phyloP scores from a whole-genome alignment of 2,113 vertebrate species.

The Zosterops hypoxanthus region DNA sequence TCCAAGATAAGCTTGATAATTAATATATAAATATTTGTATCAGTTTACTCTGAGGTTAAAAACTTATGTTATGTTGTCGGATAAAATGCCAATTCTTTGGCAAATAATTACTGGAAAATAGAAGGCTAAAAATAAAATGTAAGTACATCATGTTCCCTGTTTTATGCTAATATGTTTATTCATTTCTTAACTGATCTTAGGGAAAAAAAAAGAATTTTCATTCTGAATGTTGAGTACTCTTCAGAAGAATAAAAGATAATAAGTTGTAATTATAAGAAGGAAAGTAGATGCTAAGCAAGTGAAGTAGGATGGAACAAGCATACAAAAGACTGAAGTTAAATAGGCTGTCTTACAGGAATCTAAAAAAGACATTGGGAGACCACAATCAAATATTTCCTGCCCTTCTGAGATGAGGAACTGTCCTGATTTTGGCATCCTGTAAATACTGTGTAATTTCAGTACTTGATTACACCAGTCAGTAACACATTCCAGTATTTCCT shows the following conservation, averaged over 20 bases:
- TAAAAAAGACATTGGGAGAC: not conserved
- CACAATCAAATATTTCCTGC: not conserved
- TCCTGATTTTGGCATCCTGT: not conserved
- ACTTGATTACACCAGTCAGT: not conserved
- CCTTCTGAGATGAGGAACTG: not conserved
- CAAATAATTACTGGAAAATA: not conserved
- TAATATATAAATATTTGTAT: not conserved
- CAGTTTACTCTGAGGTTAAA: not conserved
- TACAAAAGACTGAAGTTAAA: not conserved
- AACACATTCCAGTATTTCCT: not conserved
- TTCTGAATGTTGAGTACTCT: not conserved
- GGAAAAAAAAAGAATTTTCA: not conserved
- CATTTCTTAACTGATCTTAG: not conserved
- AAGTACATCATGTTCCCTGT: fast-evolving
- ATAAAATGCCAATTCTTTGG: not conserved
- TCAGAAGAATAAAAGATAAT: not conserved
- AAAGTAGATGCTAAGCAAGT: not conserved
- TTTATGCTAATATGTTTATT: not conserved
- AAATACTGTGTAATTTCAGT: not conserved
- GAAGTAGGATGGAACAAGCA: not conserved
- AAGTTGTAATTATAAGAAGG: not conserved
- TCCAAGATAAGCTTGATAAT: not conserved
- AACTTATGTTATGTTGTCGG: not conserved
- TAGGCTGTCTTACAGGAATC: not conserved
- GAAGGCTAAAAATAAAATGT: not conserved